Evolutionary conservation across 53 echinoderm and acorn worm genomes (phyloP).

Genomic region (Echinometra lucunter): DNA sequence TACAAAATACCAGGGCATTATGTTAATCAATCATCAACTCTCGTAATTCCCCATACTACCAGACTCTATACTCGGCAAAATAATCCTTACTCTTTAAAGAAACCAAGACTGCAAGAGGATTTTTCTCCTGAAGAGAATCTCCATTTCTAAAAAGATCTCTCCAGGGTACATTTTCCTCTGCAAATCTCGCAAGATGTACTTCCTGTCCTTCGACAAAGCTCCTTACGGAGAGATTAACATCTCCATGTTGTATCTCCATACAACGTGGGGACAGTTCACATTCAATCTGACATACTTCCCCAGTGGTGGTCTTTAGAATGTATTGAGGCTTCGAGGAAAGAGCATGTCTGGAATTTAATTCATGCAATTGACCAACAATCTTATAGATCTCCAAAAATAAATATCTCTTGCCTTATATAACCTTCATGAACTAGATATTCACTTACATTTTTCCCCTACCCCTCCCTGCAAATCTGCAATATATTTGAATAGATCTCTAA

Average conservation of each 20-base stretch:
- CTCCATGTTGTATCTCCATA: neutral
- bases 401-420: neutral
- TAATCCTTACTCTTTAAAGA: conserved; percentile 6
- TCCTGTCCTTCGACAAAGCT: neutral
- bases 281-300: neutral
- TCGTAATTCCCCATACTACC: neutral
- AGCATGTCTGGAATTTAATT: neutral
- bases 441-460: too few species aligned
- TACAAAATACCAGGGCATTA: neutral
- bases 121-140: neutral
- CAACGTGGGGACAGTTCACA: neutral
- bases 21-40: neutral
- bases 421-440: neutral
- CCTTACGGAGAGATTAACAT: neutral
- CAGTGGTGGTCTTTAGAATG: neutral
- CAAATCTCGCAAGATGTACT: neutral
- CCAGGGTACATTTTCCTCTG: neutral
- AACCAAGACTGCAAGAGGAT: conserved; percentile 1
- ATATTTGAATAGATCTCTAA: too few species aligned
- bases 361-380: neutral
- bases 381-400: neutral
- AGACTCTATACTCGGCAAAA: neutral
- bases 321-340: neutral
- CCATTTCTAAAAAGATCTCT: conserved; percentile 13
- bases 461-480: too few species aligned